Evolutionary conservation across 1,140 invertebrate species (phyloP).

Genomic region (Pemphigus obesinymphae): DNA sequence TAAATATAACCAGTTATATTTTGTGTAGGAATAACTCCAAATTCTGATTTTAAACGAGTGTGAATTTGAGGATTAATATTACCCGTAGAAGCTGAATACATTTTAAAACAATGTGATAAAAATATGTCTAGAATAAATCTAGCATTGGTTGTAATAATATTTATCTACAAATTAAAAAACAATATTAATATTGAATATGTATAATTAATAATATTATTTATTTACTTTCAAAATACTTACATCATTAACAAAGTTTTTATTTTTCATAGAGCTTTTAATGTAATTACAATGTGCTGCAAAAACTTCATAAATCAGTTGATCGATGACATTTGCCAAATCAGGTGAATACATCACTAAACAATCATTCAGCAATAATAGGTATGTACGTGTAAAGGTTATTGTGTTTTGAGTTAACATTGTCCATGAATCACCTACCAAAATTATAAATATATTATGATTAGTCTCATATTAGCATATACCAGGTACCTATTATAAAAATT

Average conservation of each 20-base stretch:
- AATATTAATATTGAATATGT: background rate
- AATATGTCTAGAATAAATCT: constrained; percentile 31
- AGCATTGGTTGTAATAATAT: constrained; percentile 35
- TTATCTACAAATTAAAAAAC: constrained; percentile 4
- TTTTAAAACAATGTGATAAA: constrained; percentile 16
- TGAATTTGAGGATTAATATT: constrained; percentile 10
- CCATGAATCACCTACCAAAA: constrained; percentile 59
- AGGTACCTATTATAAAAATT: background rate
- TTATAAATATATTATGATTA: background rate
- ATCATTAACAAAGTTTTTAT: constrained; percentile 57
- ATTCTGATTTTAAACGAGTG: constrained; percentile 31
- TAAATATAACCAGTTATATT: constrained; percentile 35
- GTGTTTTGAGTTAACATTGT: constrained; percentile 67
- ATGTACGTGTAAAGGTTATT: constrained; percentile 65
- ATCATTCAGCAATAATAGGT: constrained; percentile 63
- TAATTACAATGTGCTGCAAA: constrained; percentile 64
- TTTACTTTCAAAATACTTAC: constrained; percentile 51
- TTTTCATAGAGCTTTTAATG: constrained; percentile 57
- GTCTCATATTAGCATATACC: background rate
- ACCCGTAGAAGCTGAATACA: constrained; percentile 10
- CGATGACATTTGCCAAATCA: constrained; percentile 61
- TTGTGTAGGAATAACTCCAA: constrained; percentile 35
- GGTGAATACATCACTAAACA: constrained; percentile 62
- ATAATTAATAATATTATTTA: background rate
- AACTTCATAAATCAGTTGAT: constrained; percentile 60